Evolutionary conservation across 1,140 invertebrate species (phyloP), one percentile per base, ranked within the genome.

Genomic region (Eumeta japonica): DNA sequence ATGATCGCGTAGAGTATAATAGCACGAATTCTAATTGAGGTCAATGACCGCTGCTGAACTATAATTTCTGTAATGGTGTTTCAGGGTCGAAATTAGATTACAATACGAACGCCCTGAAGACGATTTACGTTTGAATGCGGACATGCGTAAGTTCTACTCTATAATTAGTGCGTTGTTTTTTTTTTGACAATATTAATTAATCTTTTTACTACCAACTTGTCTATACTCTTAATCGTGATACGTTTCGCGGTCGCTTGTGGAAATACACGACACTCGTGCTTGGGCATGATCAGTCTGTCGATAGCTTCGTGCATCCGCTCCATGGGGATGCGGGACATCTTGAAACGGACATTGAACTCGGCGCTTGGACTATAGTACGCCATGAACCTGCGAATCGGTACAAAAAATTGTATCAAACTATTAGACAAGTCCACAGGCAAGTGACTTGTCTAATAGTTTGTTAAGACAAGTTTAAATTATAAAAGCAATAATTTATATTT

Each of bases 301-400:
- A 68, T 46, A 1, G 64, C 62, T 1, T 38, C 32, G 35, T 72
- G 67, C 52, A 58, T 58, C 2, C 67, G 52, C 43, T 72, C 64
- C 9, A 43, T 5, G 0, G 58, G 48, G 11, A 62, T 40, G 3
- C 62, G 58, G 0, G 58, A 65, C 50, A 62, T 48, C 10, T 58
- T 56, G 57, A 61, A 83, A 68, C 43, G 51, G 30, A 43, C 77
- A 54, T 58, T 65, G 47, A 56, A 77, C 81, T 45, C 73, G 60
- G 55, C 80, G 58, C 24, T 63, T 43, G 47, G 80, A 79, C 4
- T 48, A 58, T 12, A 74, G 48, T 50, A 35, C 3, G 20, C 11
- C 1, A 17, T 3, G 29, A 70, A 70, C 37, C 87, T 84, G 56
- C 83, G 86, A 31, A 55, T n/a, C n/a, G n/a, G n/a, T n/a, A n/a